Evolutionary conservation across 1,140 invertebrate species (phyloP).

Genomic region (Drosophila pectinifera): DNA sequence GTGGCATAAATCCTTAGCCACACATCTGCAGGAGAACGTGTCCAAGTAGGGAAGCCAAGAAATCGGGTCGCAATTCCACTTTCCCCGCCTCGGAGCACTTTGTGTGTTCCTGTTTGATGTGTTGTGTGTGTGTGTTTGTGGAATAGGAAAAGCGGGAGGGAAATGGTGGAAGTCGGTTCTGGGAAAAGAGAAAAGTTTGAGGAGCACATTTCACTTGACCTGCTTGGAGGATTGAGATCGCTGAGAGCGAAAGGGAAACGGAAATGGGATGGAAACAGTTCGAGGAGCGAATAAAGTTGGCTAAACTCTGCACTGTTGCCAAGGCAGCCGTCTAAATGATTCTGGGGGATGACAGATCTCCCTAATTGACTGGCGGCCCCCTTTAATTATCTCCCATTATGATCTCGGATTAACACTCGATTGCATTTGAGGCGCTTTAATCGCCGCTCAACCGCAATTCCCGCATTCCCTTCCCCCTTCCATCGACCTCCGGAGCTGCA

Average conservation of each 20-base stretch:
- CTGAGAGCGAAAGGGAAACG: constrained; percentile 26
- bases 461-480: too few species aligned
- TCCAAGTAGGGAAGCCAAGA: constrained; percentile 45
- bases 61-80: constrained; percentile 63
- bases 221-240: constrained; percentile 36
- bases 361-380: constrained; percentile 16
- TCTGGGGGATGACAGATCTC: background rate
- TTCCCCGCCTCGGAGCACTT: constrained; percentile 53
- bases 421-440: constrained; percentile 46
- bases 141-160: too few species aligned
- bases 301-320: constrained; percentile 51
- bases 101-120: constrained; percentile 32
- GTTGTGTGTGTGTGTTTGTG: too few species aligned
- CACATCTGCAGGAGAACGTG: constrained; percentile 45
- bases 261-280: constrained; percentile 42
- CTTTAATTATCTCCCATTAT: constrained; percentile 42
- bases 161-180: too few species aligned
- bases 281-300: constrained; percentile 10
- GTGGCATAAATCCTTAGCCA: constrained; percentile 20
- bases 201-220: constrained; percentile 67
- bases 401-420: constrained; percentile 18
- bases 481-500: background rate
- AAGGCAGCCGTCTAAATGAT: constrained; percentile 26
- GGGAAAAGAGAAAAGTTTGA: constrained; percentile 47
- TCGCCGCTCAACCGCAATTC: constrained; percentile 38